These are phyloP conservation scores for Pan troglodytes DNA, from an alignment of 2,113 vertebrate genomes.

Conservation along the genomic window NHGRI_mPanTro3-v2.1_pri NC_072398.2:225639501-225640000, in stretches of 20 bases:
- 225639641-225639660: not conserved
- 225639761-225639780: rapidly evolving
- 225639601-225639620: not conserved
- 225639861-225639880: rapidly evolving
- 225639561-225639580: no score
- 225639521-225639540: no score
- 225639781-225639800: no score
- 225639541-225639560: no score
- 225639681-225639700: not conserved
- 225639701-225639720: not conserved
- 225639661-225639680: not conserved
- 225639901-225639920: not conserved
- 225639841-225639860: not conserved
- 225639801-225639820: not conserved
- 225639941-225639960: no score
- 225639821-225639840: no score
- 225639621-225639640: not conserved
- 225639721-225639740: not conserved
- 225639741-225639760: not conserved
- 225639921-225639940: not conserved
- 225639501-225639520: no score
- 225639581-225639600: no score
- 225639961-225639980: not conserved
- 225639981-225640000: not conserved
- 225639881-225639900: no score